phyloP scores from a whole-genome alignment of 2,113 vertebrate species.

The Seriola dumerili region DNA sequence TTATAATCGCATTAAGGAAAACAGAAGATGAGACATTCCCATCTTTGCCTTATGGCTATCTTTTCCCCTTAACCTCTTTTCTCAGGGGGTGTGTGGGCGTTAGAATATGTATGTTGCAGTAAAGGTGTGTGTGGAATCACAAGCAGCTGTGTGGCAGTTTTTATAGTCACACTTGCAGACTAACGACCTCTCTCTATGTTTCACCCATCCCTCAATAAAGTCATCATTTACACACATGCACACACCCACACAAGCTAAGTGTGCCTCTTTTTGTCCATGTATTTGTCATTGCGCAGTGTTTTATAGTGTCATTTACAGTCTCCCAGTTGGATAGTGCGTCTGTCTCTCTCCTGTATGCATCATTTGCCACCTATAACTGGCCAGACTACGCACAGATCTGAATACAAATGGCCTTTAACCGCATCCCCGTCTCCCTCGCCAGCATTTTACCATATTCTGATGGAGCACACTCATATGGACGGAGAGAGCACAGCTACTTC shows the following conservation, averaged over 20 bases:
- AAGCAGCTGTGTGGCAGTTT: constrained; percentile 54
- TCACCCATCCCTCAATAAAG: constrained; percentile 36
- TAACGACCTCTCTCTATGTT: constrained; percentile 47
- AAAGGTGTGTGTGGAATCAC: constrained; percentile 59
- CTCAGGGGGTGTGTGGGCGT: neutral
- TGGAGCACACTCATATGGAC: constrained; percentile 8
- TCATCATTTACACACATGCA: constrained; percentile 40
- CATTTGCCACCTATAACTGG: constrained; percentile 61
- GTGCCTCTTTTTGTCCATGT: constrained; percentile 49
- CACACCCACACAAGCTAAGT: neutral
- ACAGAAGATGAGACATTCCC: neutral
- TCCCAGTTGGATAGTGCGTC: constrained; percentile 45
- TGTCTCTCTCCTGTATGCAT: constrained; percentile 51
- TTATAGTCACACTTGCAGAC: constrained; percentile 55
- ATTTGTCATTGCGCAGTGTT: constrained; percentile 55
- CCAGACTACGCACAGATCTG: constrained; percentile 47
- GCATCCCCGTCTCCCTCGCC: constrained; percentile 17
- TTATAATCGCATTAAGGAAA: neutral
- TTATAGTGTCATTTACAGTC: constrained; percentile 66
- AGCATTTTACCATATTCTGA: constrained; percentile 28
- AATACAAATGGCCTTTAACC: constrained; percentile 74
- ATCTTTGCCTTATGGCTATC: neutral
- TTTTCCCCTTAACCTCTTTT: neutral
- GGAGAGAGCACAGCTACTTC: constrained; percentile 3
- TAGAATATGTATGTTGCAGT: constrained; percentile 25